Conservation (phyloP, 2,888 invertebrate species). For the Ectemnius continuus region DNA sequence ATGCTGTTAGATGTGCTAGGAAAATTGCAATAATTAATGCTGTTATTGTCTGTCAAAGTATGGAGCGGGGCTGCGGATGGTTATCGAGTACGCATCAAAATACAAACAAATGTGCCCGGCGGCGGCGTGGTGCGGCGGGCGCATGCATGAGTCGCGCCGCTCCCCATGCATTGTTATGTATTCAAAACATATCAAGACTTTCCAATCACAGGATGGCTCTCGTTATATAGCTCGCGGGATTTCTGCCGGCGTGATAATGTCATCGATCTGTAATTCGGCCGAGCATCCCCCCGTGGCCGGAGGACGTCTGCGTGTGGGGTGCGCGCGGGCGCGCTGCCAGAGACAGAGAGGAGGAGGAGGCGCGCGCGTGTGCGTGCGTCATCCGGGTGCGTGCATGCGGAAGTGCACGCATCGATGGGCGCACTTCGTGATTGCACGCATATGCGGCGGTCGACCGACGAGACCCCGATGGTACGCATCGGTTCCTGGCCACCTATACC, state of each 20-base stretch:
- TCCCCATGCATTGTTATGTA: too few species aligned
- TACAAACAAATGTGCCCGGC: too few species aligned
- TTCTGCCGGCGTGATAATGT: conserved; percentile 44
- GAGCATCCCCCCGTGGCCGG: not conserved
- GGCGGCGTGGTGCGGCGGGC: too few species aligned
- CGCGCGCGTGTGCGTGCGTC: conserved; percentile 43
- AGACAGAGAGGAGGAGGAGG: not conserved
- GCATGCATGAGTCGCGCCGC: too few species aligned
- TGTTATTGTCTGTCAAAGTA: too few species aligned
- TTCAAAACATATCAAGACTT: conserved; percentile 1
- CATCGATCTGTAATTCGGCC: conserved; percentile 50
- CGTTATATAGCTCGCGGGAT: conserved; percentile 22
- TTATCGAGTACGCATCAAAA: too few species aligned
- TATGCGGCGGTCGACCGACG: conserved; percentile 39
- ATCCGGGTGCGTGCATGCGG: conserved; percentile 53
- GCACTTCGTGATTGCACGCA: conserved; percentile 60
- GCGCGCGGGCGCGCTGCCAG: not conserved
- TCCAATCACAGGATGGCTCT: conserved; percentile 24
- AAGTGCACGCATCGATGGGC: conserved; percentile 57
- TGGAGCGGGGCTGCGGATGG: too few species aligned
- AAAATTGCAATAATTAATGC: too few species aligned
- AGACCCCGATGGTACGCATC: conserved; percentile 51
- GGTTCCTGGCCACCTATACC: conserved; percentile 21
- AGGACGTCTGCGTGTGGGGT: too few species aligned
- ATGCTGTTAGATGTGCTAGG: too few species aligned